phyloP scores from a whole-genome alignment of 2,888 invertebrate genomes.

The Drosophila rubida region DNA sequence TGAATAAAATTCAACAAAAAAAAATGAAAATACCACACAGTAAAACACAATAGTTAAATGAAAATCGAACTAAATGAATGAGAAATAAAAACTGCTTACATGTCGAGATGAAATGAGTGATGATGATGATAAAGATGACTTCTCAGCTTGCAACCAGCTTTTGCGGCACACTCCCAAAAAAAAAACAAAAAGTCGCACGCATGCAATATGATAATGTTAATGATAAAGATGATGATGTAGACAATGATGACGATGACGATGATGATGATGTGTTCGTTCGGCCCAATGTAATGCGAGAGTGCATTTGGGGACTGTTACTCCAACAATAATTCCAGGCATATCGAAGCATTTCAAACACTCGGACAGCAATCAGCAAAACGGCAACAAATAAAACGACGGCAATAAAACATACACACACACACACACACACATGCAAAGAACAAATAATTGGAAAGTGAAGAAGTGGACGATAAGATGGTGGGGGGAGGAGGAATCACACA shows the following conservation, averaged over 20 bases:
- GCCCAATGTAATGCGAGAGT: slow-evolving; percentile 49
- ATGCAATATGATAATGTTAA: slow-evolving; percentile 32
- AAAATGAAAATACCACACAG: slow-evolving; percentile 5
- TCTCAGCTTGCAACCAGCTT: slow-evolving; percentile 41
- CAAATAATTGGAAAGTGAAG: slow-evolving; percentile 28
- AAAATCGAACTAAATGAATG: neutral
- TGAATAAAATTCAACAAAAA: slow-evolving; percentile 72
- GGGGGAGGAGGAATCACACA: neutral
- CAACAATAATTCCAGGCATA: slow-evolving; percentile 76
- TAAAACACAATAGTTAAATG: slow-evolving; percentile 26
- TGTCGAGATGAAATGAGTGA: slow-evolving; percentile 19
- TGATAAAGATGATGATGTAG: slow-evolving; percentile 18
- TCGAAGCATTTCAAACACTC: slow-evolving; percentile 73
- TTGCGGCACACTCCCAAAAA: slow-evolving; percentile 26
- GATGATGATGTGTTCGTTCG: slow-evolving; percentile 52
- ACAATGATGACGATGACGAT: slow-evolving; percentile 9
- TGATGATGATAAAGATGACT: too few relatives aligned
- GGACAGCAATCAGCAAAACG: slow-evolving; percentile 68
- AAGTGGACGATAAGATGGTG: neutral
- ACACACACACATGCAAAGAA: slow-evolving; percentile 30
- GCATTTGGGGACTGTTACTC: slow-evolving; percentile 69
- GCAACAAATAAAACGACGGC: slow-evolving; percentile 57
- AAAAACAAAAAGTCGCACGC: slow-evolving; percentile 30
- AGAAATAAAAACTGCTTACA: slow-evolving; percentile 45
- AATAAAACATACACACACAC: slow-evolving; percentile 52